A percentile compares a stretch with the other conserved stretches of the same genome.
Conservation (phyloP, 2,888 invertebrate genomes). For the Trissolcus brochymenae region DNA sequence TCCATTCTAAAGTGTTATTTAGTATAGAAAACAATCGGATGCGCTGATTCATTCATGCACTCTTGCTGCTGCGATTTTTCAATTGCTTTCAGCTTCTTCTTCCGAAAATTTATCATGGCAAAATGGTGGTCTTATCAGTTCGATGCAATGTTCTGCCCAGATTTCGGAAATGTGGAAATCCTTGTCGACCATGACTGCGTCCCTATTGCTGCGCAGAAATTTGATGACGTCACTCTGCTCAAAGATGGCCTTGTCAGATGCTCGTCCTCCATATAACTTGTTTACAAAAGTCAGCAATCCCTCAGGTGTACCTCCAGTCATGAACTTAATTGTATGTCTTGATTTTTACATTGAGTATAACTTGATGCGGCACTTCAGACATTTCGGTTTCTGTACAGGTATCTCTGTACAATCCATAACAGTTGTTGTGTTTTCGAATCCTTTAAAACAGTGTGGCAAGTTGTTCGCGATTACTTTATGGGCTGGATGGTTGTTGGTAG, state of each 20-base stretch:
- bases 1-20: conserved; percentile 17
- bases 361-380: conserved; percentile 53
- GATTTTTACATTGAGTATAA: conserved; percentile 23
- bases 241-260: conserved; percentile 57
- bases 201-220: conserved; percentile 41
- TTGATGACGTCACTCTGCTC: conserved; percentile 37
- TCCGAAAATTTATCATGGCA: conserved; percentile 36
- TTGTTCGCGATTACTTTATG: conserved; percentile 55
- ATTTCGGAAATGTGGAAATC: conserved; percentile 37
- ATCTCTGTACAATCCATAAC: conserved; percentile 50
- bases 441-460: conserved; percentile 60
- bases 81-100: conserved; percentile 26
- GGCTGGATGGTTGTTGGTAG: conserved; percentile 1
- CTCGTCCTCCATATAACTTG: conserved; percentile 44
- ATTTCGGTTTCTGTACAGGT: conserved; percentile 56
- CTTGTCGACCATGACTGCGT: conserved; percentile 59
- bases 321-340: conserved; percentile 29
- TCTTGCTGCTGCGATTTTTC: conserved; percentile 38
- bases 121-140: conserved; percentile 44
- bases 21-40: conserved; percentile 34
- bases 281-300: conserved; percentile 61
- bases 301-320: conserved; percentile 62
- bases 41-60: conserved; percentile 46
- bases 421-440: conserved; percentile 56
- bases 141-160: conserved; percentile 14